phyloP scores from a whole-genome alignment of 2,113 vertebrate genomes.

The Platichthys stellatus region DNA sequence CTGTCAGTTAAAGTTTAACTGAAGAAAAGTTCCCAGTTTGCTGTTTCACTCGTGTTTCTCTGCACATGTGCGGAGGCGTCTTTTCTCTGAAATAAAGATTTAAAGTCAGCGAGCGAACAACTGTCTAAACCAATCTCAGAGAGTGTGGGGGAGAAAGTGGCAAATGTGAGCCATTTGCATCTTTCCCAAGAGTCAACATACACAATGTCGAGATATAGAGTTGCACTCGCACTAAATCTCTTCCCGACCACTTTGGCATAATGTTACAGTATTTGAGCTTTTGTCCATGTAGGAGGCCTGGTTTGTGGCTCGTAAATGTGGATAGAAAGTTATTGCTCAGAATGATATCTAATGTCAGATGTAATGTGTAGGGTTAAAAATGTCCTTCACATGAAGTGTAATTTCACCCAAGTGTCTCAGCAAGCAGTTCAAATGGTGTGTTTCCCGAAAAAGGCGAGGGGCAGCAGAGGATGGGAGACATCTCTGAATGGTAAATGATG shows the following conservation, averaged over 20 bases:
- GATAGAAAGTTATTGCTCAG: constrained; percentile 29
- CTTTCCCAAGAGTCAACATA: constrained; percentile 10
- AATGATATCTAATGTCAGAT: constrained; percentile 49
- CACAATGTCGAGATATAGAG: constrained; percentile 31
- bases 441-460: no score
- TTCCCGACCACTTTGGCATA: constrained; percentile 19
- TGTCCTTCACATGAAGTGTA: background rate
- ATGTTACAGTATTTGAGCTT: constrained; percentile 36
- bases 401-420: no score
- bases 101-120: background rate
- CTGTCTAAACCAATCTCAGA: constrained; percentile 12
- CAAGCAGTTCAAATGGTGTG: no score
- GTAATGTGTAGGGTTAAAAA: constrained; percentile 7
- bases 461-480: no score
- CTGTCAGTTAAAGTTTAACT: background rate
- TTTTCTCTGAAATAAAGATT: constrained; percentile 7
- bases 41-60: background rate
- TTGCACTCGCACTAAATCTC: constrained; percentile 4
- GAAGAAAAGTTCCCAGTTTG: constrained; percentile 13
- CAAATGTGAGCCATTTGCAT: constrained; percentile 23
- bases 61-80: background rate
- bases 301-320: constrained; percentile 38
- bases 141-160: background rate
- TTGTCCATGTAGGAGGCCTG: constrained; percentile 40
- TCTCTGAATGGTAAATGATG: no score